Evolutionary conservation across 2,888 invertebrate species (phyloP).

Genomic region (Tethea ocularis): DNA sequence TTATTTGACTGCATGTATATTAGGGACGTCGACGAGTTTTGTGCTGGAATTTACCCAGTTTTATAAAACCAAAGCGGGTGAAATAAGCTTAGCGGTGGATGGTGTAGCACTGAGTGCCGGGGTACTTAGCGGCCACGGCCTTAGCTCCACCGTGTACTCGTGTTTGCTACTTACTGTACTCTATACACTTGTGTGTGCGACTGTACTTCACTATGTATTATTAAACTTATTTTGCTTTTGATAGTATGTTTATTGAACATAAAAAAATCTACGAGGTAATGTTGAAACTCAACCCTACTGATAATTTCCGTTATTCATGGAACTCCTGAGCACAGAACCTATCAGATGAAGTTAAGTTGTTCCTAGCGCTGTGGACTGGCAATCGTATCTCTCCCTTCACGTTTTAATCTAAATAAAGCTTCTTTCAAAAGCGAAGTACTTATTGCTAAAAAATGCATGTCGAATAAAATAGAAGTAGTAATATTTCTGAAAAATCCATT

Average conservation of each 20-base stretch:
- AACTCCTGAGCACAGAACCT: too few species aligned
- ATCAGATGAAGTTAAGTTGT: too few species aligned
- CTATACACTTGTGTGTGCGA: conserved; percentile 7
- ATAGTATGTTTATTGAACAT: too few species aligned
- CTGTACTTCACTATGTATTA: background rate
- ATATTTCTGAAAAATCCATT: background rate
- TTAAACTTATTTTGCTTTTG: too few species aligned
- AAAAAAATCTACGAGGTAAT: too few species aligned
- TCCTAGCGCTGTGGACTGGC: too few species aligned
- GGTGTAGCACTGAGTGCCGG: conserved; percentile 59
- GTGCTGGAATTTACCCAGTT: conserved; percentile 75
- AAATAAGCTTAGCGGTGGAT: conserved; percentile 76
- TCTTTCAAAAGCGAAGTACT: too few species aligned
- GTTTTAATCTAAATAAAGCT: too few species aligned
- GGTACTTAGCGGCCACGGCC: conserved; percentile 62
- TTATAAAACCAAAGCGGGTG: conserved; percentile 78
- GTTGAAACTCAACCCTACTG: too few species aligned
- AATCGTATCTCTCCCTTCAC: too few species aligned
- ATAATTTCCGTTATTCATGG: too few species aligned
- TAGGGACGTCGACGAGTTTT: conserved; percentile 34
- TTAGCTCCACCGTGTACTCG: conserved; percentile 15
- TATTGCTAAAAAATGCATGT: too few species aligned
- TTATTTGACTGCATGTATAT: background rate
- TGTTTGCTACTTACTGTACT: conserved; percentile 10
- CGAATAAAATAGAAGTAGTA: background rate